Evolutionary conservation across 2,888 invertebrate genomes (phyloP).

Genomic region (Dolichopus griseipennis): DNA sequence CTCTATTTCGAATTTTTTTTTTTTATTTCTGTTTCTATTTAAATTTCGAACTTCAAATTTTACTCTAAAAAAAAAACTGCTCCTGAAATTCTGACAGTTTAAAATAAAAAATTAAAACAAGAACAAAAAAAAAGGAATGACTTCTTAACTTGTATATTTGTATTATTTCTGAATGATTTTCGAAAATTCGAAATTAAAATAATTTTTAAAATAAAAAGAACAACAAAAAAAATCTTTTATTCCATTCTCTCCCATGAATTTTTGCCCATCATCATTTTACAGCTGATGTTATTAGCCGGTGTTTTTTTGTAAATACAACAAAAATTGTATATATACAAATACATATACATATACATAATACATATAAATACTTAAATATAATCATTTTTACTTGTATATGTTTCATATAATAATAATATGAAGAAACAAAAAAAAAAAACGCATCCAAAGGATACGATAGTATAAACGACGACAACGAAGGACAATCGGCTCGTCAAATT

Average conservation of each 20-base stretch:
- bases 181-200: too few species aligned
- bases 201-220: too few species aligned
- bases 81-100: background rate
- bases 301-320: background rate
- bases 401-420: too few species aligned
- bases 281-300: slow-evolving; percentile 9
- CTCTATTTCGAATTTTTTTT: background rate
- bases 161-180: too few species aligned
- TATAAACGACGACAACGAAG: background rate
- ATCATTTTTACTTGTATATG: too few species aligned
- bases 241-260: slow-evolving; percentile 7
- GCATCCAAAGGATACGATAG: background rate
- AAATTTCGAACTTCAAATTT: background rate
- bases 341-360: background rate
- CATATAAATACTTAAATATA: background rate
- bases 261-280: slow-evolving; percentile 6
- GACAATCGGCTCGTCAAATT: background rate
- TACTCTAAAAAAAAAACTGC: background rate
- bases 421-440: too few species aligned
- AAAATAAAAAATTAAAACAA: background rate
- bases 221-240: too few species aligned
- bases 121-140: too few species aligned
- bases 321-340: background rate
- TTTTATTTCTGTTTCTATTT: background rate
- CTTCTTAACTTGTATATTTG: too few species aligned